phyloP scores from a whole-genome alignment of 1,140 invertebrate species.

The Leptoteleia sp. region DNA sequence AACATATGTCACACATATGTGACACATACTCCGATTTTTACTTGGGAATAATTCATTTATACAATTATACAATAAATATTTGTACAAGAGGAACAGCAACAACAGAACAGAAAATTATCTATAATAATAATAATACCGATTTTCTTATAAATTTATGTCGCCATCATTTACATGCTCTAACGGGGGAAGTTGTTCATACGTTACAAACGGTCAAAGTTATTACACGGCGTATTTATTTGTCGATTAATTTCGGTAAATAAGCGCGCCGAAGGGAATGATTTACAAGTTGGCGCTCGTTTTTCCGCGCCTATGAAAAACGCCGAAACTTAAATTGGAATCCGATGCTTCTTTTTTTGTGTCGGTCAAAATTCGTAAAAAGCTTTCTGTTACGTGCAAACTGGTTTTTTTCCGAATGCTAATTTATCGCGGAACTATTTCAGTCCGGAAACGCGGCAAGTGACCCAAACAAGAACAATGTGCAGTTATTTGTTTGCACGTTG shows the following conservation, averaged over 20 bases:
- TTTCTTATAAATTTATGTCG: not conserved
- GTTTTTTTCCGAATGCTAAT: slow-evolving; percentile 46
- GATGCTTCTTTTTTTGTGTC: slow-evolving; percentile 26
- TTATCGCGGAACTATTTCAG: slow-evolving; percentile 31
- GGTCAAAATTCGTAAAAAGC: slow-evolving; percentile 7
- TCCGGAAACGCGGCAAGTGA: slow-evolving; percentile 10
- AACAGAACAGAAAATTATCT: no score
- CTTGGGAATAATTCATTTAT: no score
- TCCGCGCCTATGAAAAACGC: slow-evolving; percentile 25
- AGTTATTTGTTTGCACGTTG: slow-evolving; percentile 47
- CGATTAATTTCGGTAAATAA: slow-evolving; percentile 28
- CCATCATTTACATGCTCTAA: not conserved
- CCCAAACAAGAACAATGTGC: slow-evolving; percentile 47
- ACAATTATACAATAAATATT: no score
- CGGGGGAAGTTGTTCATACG: not conserved
- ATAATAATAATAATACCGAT: no score
- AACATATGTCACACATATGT: no score
- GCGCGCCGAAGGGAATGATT: not conserved
- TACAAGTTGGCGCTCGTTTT: slow-evolving; percentile 7
- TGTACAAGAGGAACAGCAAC: not conserved
- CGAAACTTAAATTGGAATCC: slow-evolving; percentile 41
- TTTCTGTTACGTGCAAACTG: slow-evolving; percentile 24
- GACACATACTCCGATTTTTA: no score
- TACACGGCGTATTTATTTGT: slow-evolving; percentile 6
- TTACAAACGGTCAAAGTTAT: not conserved